Evolutionary conservation across 1,140 invertebrate species (phyloP).

Genomic region (Bursaphelenchus mucronatus): DNA sequence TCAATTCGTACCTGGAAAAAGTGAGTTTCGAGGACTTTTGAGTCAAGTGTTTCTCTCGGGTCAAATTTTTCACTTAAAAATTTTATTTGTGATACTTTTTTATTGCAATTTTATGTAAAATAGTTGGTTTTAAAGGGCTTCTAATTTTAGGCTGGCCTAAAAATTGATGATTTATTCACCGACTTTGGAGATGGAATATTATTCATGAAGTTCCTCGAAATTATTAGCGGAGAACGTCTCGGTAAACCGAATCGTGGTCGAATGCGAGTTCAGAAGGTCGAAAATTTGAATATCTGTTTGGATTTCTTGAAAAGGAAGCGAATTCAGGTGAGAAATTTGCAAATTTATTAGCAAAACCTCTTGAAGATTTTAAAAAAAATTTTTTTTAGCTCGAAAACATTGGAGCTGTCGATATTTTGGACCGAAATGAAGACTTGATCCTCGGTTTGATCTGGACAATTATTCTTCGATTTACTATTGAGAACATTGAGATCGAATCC

Average conservation of each 20-base stretch:
- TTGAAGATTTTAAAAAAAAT: too few relatives aligned
- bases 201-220: slow-evolving; percentile 91
- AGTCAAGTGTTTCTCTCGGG: slow-evolving; percentile 1
- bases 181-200: slow-evolving; percentile 92
- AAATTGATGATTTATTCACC: slow-evolving; percentile 91
- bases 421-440: slow-evolving; percentile 87
- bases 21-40: slow-evolving; percentile 64
- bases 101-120: background rate
- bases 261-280: slow-evolving; percentile 97
- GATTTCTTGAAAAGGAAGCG: slow-evolving; percentile 79
- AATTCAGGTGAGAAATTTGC: slow-evolving; percentile 43
- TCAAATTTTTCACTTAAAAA: slow-evolving; percentile 2
- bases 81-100: background rate
- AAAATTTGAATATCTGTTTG: slow-evolving; percentile 97
- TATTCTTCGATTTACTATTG: slow-evolving; percentile 68
- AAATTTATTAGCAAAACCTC: background rate
- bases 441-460: slow-evolving; percentile 87
- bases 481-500: slow-evolving; percentile 96
- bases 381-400: slow-evolving; percentile 86
- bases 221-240: slow-evolving; percentile 94
- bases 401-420: slow-evolving; percentile 96
- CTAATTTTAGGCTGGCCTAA: slow-evolving; percentile 71
- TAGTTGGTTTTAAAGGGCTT: background rate
- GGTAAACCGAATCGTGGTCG: slow-evolving; percentile 91
- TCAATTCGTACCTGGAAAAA: slow-evolving; percentile 95